phyloP scores from a whole-genome alignment of 2,888 invertebrate species.

The Sycophila texana region DNA sequence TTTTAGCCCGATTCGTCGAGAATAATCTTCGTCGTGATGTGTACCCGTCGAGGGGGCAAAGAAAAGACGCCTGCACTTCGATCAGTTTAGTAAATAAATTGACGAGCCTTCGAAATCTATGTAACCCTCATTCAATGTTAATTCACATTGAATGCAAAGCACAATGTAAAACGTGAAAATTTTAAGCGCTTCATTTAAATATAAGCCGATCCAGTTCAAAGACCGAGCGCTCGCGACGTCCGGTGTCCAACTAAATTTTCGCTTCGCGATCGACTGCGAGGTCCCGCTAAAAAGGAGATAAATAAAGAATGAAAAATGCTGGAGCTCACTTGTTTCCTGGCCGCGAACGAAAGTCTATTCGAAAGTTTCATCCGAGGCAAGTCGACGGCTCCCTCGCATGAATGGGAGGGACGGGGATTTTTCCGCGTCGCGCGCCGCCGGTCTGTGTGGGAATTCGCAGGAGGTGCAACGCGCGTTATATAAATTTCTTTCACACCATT shows the following conservation, averaged over 20 bases:
- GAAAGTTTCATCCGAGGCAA: slow-evolving; percentile 34
- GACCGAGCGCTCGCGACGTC: slow-evolving; percentile 1
- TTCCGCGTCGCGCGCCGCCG: slow-evolving; percentile 14
- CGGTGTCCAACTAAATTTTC: too few species aligned
- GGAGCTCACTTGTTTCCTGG: not conserved
- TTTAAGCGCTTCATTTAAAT: slow-evolving; percentile 44
- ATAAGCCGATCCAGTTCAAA: slow-evolving; percentile 41
- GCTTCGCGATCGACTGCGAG: too few species aligned
- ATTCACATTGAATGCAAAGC: slow-evolving; percentile 55
- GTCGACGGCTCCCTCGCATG: slow-evolving; percentile 8
- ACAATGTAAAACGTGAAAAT: slow-evolving; percentile 29
- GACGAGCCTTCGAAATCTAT: slow-evolving; percentile 11
- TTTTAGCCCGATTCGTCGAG: too few species aligned
- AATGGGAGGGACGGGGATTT: slow-evolving; percentile 17
- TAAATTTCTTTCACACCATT: slow-evolving; percentile 57
- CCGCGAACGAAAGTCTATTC: not conserved
- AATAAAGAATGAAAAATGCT: not conserved
- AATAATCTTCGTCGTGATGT: too few species aligned
- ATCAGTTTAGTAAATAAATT: slow-evolving; percentile 32
- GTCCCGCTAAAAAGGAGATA: not conserved
- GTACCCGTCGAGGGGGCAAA: too few species aligned
- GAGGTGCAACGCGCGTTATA: slow-evolving; percentile 42
- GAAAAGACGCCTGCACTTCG: not conserved
- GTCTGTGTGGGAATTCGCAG: slow-evolving; percentile 45
- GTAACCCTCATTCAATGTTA: slow-evolving; percentile 47